Percentiles rank a stretch among this genome's conserved stretches.
Evolutionary conservation across 2,113 vertebrate genomes (phyloP).

Genomic region (Pterophyllum scalare): DNA sequence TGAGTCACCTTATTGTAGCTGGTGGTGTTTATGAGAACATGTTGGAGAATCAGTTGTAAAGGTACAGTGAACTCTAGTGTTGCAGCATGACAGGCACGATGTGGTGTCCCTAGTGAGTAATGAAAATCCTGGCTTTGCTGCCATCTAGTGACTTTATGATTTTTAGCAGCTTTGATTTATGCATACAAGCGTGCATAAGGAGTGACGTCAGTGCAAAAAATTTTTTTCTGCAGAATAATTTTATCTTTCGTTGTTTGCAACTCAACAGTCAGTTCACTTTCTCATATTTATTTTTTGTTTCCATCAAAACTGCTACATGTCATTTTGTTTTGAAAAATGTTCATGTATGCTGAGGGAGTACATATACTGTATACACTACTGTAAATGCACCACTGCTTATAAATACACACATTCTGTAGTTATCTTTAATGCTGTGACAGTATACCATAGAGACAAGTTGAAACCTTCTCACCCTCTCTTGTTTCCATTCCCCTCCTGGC

Average conservation of each 20-base stretch:
- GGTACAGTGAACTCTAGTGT: constrained; percentile 37
- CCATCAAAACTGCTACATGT: not conserved
- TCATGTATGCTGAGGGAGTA: not conserved
- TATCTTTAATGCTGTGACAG: constrained; percentile 9
- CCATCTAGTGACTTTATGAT: constrained; percentile 32
- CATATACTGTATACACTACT: not conserved
- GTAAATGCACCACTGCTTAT: not conserved
- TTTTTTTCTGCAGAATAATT: not conserved
- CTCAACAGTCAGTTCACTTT: not conserved
- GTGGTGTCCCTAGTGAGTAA: too few species aligned
- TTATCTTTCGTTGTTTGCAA: not conserved
- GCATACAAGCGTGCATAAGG: not conserved
- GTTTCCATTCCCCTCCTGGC: constrained; percentile 66
- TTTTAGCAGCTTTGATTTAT: not conserved
- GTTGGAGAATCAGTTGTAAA: not conserved
- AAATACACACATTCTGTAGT: constrained; percentile 27
- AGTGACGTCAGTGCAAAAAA: not conserved
- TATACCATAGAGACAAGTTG: constrained; percentile 36
- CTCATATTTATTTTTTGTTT: not conserved
- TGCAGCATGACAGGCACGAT: not conserved
- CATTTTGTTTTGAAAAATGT: not conserved
- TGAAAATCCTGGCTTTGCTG: constrained; percentile 25
- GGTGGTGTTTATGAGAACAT: not conserved
- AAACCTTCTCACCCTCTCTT: constrained; percentile 50
- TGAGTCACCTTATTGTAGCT: not conserved